Percentiles rank a stretch among this genome's conserved stretches.
Evolutionary conservation across 37 sponge, comb jelly and placozoan species (phyloP).

Genomic region (Petrosia ficiformis): DNA sequence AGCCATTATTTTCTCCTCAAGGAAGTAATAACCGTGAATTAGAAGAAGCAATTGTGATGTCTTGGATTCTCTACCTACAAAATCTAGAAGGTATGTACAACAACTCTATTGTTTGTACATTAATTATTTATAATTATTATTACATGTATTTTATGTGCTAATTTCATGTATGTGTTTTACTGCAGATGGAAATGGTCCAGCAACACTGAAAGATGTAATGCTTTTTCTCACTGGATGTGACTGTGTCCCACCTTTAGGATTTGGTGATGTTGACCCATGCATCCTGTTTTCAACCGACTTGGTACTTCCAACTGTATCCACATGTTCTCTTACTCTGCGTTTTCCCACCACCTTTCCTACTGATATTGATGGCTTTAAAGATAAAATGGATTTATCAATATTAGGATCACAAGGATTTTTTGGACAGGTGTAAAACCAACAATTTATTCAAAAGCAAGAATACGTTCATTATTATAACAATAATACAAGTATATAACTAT

Average conservation of each 20-base stretch:
- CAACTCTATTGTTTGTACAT: not conserved
- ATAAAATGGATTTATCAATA: slow-evolving; percentile 9
- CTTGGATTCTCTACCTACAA: slow-evolving; percentile 14
- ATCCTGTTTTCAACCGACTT: not conserved
- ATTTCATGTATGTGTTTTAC: too few species aligned
- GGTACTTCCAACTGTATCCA: too few species aligned
- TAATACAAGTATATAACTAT: not conserved
- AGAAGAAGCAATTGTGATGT: slow-evolving; percentile 3
- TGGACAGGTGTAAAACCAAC: not conserved
- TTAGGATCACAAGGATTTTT: slow-evolving; percentile 12
- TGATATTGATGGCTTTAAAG: not conserved
- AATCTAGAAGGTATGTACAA: slow-evolving; percentile 7
- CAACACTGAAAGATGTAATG: too few species aligned
- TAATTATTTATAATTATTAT: not conserved
- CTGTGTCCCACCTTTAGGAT: slow-evolving; percentile 14
- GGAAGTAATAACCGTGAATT: not conserved
- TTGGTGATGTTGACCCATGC: not conserved
- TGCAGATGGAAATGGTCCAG: too few species aligned
- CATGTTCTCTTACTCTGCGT: slow-evolving; percentile 9
- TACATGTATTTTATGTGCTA: too few species aligned
- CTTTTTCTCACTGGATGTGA: too few species aligned
- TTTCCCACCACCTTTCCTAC: not conserved
- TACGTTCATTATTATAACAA: not conserved
- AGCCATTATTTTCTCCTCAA: too few species aligned
- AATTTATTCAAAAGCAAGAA: not conserved